Evolutionary conservation across 2,113 vertebrate genomes (phyloP), one percentile per base, ranked within the genome.

Genomic region (Mustelus asterias): DNA sequence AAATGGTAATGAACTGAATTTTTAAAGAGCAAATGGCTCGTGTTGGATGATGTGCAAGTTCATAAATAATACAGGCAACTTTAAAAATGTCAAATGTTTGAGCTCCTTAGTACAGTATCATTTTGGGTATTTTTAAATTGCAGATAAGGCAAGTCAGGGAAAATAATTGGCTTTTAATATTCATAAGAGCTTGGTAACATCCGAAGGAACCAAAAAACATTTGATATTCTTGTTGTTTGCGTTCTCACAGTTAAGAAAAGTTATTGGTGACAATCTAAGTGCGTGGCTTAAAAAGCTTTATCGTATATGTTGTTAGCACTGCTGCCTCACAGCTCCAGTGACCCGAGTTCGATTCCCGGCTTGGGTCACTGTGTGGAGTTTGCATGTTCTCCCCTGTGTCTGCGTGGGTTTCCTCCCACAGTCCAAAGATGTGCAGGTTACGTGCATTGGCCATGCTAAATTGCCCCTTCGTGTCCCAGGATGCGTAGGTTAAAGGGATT

Each of bases 181-280:
- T 18, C 37, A 83, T 41, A 83, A 83, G 78, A 16, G 18, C n/a
- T 90, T 90, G 0, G 54, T 63, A 14, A 2, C 88, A 58, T 88
- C 85, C 16, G 4, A 58, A 60, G n/a, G 60, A 37, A 37, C n/a
- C 37, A 58, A 76, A 33, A 83, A 20, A 1, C 60, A 65, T 92
- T 92, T 20, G 33, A 65, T 92, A n/a, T 92, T 92, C 89, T 65
- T 92, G 48, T 89, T 89, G 89, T 33, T 65, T 92, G 89, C n/a
- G 20, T 58, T 65, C n/a, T 29, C 85, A 54, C 22, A 24, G 85
- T 89, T 65, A 10, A 29, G 37, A 33, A 65, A 37, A n/a, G 60
- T 65, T 58, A 92, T 89, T 24, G 13, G 48, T 89, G 22, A 29
- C 69, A 26, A 24, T 88, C 9, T 20, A 6, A 37, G 5, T 37